A percentile compares a stretch with the other conserved stretches of the same genome.
phyloP scores from a whole-genome alignment of 2,888 invertebrate species.

The Drosophila mimetica region DNA sequence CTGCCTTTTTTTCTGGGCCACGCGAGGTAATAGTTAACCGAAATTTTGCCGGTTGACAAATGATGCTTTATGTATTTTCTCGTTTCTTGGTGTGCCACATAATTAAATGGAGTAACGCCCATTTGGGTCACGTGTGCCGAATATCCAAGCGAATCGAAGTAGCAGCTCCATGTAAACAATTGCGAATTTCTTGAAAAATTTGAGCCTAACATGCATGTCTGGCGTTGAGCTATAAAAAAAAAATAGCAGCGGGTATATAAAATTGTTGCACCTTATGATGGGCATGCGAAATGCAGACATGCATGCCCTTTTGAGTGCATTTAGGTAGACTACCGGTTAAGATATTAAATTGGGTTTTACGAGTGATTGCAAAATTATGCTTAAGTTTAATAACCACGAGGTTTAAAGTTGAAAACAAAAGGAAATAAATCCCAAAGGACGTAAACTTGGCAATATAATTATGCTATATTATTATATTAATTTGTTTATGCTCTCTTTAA shows the following conservation, averaged over 20 bases:
- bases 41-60: constrained; percentile 61
- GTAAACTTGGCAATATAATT: too few species aligned
- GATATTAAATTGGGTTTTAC: not conserved
- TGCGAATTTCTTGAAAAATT: constrained; percentile 36
- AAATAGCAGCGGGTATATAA: constrained; percentile 1
- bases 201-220: constrained; percentile 53
- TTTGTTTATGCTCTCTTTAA: too few species aligned
- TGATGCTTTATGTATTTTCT: constrained; percentile 49
- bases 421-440: not conserved
- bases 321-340: not conserved
- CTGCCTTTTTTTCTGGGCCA: constrained; percentile 67
- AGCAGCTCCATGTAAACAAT: constrained; percentile 8
- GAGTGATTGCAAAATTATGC: not conserved
- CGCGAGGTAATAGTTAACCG: constrained; percentile 56
- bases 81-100: constrained; percentile 46
- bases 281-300: constrained; percentile 3
- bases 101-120: constrained; percentile 59
- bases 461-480: too few species aligned
- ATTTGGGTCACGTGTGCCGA: constrained; percentile 55
- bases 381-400: not conserved
- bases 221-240: constrained; percentile 29
- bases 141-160: constrained; percentile 37
- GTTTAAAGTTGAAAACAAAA: not conserved
- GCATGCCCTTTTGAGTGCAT: constrained; percentile 6
- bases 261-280: constrained; percentile 46